Evolutionary conservation across 2,113 vertebrate genomes (phyloP).

Genomic region (Solea solea): DNA sequence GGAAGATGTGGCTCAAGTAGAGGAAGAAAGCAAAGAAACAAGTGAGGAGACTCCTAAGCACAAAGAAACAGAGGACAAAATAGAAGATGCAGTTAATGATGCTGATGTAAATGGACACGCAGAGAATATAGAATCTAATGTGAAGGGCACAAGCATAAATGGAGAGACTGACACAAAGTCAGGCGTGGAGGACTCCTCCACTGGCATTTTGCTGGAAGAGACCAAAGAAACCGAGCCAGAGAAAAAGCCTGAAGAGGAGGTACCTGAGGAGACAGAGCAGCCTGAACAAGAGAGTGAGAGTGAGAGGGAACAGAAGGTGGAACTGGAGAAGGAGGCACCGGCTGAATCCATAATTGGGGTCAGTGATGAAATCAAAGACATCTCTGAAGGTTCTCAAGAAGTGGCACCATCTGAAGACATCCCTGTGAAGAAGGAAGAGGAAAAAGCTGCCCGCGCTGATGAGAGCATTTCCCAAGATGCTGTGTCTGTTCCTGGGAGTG

Average conservation of each 20-base stretch:
- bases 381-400: slow-evolving; percentile 36
- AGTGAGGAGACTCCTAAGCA: slow-evolving; percentile 37
- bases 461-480: slow-evolving; percentile 51
- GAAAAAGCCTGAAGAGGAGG: slow-evolving; percentile 29
- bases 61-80: slow-evolving; percentile 19
- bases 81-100: slow-evolving; percentile 22
- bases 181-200: slow-evolving; percentile 22
- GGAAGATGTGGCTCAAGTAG: slow-evolving; percentile 14
- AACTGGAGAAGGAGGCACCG: slow-evolving; percentile 53
- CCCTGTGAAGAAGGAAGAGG: slow-evolving; percentile 55
- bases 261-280: slow-evolving; percentile 35
- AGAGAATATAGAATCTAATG: slow-evolving; percentile 25
- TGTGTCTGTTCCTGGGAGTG: slow-evolving; percentile 61
- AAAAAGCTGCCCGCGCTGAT: slow-evolving; percentile 44
- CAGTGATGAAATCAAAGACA: slow-evolving; percentile 48
- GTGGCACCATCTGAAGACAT: slow-evolving; percentile 37
- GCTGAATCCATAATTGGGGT: slow-evolving; percentile 40
- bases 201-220: slow-evolving; percentile 36
- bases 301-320: slow-evolving; percentile 17
- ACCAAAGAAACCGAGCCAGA: slow-evolving; percentile 30
- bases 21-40: slow-evolving; percentile 51
- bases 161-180: slow-evolving; percentile 21
- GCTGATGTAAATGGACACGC: slow-evolving; percentile 16
- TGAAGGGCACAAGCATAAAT: slow-evolving; percentile 25
- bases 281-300: slow-evolving; percentile 31